Percentiles rank a stretch among this genome's conserved stretches.
These are phyloP conservation scores for Tadarida brasiliensis DNA, from an alignment of 2,797 vertebrate genomes.

Conservation along the genomic window DNA sequence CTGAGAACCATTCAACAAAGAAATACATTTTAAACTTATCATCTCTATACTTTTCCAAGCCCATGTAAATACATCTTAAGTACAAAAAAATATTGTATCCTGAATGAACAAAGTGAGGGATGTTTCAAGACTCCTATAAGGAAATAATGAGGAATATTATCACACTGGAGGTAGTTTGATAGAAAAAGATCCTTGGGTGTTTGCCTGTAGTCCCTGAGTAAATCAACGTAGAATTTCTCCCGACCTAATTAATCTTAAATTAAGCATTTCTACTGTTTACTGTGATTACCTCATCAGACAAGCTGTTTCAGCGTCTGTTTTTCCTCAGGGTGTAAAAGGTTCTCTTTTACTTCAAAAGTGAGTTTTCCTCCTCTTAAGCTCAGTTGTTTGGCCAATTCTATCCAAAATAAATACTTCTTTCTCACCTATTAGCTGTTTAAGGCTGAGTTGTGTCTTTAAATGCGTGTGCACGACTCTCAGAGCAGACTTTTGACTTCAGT, in stretches of 20 bases:
- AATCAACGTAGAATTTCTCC: conserved; percentile 71
- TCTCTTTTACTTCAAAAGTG: conserved; percentile 73
- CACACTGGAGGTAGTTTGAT: background rate
- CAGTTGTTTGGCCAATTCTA: conserved; percentile 68
- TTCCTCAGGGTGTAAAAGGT: conserved; percentile 72
- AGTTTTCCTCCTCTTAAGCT: conserved; percentile 73
- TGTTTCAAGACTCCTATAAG: background rate
- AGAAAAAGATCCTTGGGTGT: background rate
- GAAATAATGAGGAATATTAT: conserved; percentile 5
- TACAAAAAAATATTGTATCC: background rate
- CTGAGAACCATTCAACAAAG: conserved; percentile 26
- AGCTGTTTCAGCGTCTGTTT: conserved; percentile 69
- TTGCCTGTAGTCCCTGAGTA: conserved; percentile 56
- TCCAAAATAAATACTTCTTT: conserved; percentile 79
- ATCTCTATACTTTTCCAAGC: conserved; percentile 25
- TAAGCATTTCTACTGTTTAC: conserved; percentile 70
- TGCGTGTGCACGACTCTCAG: background rate
- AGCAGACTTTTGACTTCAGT: conserved; percentile 63
- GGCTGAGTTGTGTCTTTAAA: conserved; percentile 67
- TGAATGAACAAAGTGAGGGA: background rate
- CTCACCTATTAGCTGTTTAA: conserved; percentile 74
- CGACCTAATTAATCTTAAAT: conserved; percentile 76
- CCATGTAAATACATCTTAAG: background rate
- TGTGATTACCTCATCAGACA: conserved; percentile 74
- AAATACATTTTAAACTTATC: background rate